Evolutionary conservation across 1,140 invertebrate species (phyloP).

Genomic region (Augochlora pura): DNA sequence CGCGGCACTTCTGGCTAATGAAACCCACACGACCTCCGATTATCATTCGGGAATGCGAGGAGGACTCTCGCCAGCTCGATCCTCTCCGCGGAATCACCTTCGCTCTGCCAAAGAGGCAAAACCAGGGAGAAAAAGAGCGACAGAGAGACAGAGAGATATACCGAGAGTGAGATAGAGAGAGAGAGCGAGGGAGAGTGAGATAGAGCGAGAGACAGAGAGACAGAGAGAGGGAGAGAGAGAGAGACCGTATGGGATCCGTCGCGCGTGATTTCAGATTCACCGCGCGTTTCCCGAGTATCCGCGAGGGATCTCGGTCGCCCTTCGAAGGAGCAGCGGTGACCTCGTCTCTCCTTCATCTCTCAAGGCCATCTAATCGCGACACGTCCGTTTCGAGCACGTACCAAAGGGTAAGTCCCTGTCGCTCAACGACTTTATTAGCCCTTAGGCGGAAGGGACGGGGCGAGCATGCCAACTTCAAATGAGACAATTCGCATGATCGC

Average conservation of each 20-base stretch:
- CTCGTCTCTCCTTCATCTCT: conserved; percentile 62
- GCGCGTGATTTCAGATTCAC: conserved; percentile 70
- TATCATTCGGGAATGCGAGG: conserved; percentile 9
- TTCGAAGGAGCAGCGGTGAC: conserved; percentile 72
- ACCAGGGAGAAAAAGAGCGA: too few relatives aligned
- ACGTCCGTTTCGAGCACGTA: conserved; percentile 38
- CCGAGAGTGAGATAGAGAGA: too few relatives aligned
- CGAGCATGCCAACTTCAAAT: conserved; percentile 54
- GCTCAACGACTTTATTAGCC: conserved; percentile 70
- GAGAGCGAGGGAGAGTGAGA: too few relatives aligned
- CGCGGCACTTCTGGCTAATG: background rate
- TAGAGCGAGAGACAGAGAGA: too few relatives aligned
- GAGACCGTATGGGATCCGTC: background rate
- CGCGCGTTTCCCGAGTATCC: conserved; percentile 61
- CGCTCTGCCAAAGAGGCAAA: background rate
- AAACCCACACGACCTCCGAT: conserved; percentile 27
- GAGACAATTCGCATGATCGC: conserved; percentile 69
- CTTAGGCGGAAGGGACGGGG: conserved; percentile 28
- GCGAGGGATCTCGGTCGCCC: conserved; percentile 61
- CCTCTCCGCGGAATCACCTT: background rate
- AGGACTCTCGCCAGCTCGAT: background rate
- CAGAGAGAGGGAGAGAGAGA: too few relatives aligned
- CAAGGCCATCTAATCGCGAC: conserved; percentile 74
- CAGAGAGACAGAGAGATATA: too few relatives aligned
- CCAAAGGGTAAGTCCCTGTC: conserved; percentile 30